Conservation (phyloP, 2,888 invertebrate species). For the Busseola fusca region DNA sequence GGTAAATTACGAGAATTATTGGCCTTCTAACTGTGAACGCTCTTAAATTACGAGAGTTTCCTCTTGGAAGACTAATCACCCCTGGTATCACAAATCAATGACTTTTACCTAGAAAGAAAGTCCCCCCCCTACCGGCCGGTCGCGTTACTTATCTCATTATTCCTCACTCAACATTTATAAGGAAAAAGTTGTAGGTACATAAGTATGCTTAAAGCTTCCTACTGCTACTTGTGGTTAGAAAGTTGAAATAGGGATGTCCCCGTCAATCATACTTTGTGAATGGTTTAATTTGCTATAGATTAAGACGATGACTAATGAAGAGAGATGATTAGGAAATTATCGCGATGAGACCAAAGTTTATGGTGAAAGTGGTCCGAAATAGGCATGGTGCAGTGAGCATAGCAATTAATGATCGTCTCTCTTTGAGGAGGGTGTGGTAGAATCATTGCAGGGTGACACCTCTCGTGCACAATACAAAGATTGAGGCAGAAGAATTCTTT, state of each 20-base stretch:
- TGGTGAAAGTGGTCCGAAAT: not conserved
- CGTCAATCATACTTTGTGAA: conserved; percentile 20
- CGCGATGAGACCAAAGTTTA: not conserved
- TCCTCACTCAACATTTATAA: conserved; percentile 29
- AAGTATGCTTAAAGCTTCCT: conserved; percentile 22
- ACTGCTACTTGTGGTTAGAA: conserved; percentile 27
- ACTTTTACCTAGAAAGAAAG: not conserved
- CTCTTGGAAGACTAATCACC: not conserved
- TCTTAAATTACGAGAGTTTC: too few species aligned
- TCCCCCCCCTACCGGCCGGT: not conserved
- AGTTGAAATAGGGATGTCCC: conserved; percentile 27
- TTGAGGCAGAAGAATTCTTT: not conserved
- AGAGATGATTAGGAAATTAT: conserved; percentile 8
- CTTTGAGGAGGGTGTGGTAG: not conserved
- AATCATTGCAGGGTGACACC: not conserved
- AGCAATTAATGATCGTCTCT: not conserved
- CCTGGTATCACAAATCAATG: not conserved
- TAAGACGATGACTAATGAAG: conserved; percentile 10
- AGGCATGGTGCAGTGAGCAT: not conserved
- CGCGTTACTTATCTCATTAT: conserved; percentile 23
- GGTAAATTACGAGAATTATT: too few species aligned
- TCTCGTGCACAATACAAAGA: not conserved
- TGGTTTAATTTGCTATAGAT: conserved; percentile 5
- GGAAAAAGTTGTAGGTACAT: conserved; percentile 49
- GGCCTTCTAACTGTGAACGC: too few species aligned